Percentiles rank a stretch among this genome's conserved stretches.
Evolutionary conservation across 2,797 vertebrate species (phyloP).

Genomic region (Galagoides demidoff): DNA sequence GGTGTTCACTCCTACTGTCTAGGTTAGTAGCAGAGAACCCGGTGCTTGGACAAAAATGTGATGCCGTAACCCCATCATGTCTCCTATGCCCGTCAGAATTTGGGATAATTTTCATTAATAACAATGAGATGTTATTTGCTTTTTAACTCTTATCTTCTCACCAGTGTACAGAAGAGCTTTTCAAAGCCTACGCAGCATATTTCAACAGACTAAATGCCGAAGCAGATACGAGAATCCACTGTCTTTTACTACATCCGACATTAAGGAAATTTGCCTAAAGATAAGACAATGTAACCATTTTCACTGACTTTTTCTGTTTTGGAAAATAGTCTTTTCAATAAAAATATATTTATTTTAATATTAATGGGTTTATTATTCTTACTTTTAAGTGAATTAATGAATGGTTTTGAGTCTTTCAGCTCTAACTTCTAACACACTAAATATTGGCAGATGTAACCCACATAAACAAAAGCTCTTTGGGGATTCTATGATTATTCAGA

Average conservation of each 20-base stretch:
- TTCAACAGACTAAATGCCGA: neutral
- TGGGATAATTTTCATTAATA: neutral
- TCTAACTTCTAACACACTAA: neutral
- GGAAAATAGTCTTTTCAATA: neutral
- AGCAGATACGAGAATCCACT: neutral
- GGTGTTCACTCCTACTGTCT: neutral
- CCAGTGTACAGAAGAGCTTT: neutral
- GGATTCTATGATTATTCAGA: neutral
- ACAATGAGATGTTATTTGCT: neutral
- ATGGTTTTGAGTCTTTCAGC: neutral
- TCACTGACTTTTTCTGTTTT: neutral
- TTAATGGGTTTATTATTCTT: neutral
- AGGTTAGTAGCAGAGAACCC: neutral
- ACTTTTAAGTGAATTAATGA: neutral
- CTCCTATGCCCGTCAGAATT: neutral
- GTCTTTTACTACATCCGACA: neutral
- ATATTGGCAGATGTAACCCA: neutral
- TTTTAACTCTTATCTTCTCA: neutral
- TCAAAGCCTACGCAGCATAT: neutral
- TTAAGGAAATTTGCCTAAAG: neutral
- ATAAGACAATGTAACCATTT: neutral
- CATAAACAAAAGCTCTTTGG: neutral
- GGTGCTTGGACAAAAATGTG: neutral
- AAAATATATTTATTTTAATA: neutral
- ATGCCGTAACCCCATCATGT: rapidly evolving